phyloP scores from a whole-genome alignment of 2,113 vertebrate species.

The Hippopotamus amphibius region DNA sequence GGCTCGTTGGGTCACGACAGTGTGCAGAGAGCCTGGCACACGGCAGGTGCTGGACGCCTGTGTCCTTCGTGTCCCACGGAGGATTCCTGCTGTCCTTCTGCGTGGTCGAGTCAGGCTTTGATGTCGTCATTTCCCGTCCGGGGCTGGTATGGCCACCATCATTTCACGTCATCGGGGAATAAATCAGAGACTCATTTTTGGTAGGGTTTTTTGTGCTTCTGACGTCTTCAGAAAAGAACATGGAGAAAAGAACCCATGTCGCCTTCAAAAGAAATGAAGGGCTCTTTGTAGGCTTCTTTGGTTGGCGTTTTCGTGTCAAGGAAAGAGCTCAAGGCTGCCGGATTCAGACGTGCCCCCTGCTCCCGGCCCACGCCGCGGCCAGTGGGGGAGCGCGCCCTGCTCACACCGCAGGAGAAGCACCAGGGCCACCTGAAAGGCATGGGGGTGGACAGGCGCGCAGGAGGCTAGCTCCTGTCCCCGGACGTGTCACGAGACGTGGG shows the following conservation, averaged over 20 bases:
- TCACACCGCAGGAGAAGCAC: neutral
- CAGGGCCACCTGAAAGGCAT: neutral
- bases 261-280: neutral
- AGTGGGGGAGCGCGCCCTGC: accelerated
- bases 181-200: neutral
- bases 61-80: neutral
- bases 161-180: neutral
- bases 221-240: neutral
- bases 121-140: neutral
- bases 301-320: neutral
- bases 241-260: neutral
- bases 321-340: neutral
- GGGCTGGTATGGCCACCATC: neutral
- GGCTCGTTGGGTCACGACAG: accelerated
- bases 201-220: neutral
- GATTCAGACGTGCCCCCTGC: accelerated
- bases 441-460: neutral
- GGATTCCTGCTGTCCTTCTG: accelerated
- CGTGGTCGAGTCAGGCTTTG: neutral
- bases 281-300: neutral
- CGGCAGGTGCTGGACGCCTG: accelerated
- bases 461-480: neutral
- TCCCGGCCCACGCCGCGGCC: accelerated
- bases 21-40: accelerated
- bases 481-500: neutral